These are phyloP conservation scores for Leptinotarsa texana DNA, from an alignment of 1,140 invertebrate genomes.

Conservation along the genomic window DNA sequence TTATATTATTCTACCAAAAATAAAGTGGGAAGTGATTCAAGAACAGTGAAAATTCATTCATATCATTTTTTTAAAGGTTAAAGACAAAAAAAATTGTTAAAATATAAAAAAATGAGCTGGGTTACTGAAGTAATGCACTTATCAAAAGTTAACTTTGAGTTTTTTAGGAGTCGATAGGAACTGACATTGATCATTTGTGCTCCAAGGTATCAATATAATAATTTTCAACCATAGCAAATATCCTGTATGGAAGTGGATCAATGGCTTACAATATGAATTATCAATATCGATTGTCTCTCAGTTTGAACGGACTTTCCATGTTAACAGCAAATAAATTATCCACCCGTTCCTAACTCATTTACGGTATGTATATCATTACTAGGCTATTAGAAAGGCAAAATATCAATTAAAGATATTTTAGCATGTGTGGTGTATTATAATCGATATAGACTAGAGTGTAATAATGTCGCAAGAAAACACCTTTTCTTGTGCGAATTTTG, in stretches of 20 bases:
- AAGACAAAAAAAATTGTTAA: too few species aligned
- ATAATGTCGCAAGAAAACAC: slow-evolving; percentile 3
- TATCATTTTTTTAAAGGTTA: too few species aligned
- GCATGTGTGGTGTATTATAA: not conserved
- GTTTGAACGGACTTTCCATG: not conserved
- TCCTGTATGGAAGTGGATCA: not conserved
- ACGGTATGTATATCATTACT: not conserved
- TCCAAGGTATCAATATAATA: too few species aligned
- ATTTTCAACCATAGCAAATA: not conserved
- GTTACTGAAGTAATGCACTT: too few species aligned
- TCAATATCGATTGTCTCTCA: not conserved
- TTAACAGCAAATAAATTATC: not conserved
- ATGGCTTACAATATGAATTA: not conserved
- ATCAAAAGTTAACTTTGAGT: too few species aligned
- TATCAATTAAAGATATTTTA: not conserved
- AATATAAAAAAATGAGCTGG: too few species aligned
- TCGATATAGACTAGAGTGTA: not conserved
- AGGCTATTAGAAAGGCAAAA: slow-evolving; percentile 8
- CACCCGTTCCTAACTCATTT: not conserved
- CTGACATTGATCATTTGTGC: too few species aligned
- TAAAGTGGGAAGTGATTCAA: too few species aligned
- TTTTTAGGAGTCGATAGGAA: too few species aligned
- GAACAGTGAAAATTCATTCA: too few species aligned
- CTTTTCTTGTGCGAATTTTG: not conserved
- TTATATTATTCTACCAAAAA: too few species aligned